Evolutionary conservation across 2,888 invertebrate genomes (phyloP).

Genomic region (Ligdia adustata): DNA sequence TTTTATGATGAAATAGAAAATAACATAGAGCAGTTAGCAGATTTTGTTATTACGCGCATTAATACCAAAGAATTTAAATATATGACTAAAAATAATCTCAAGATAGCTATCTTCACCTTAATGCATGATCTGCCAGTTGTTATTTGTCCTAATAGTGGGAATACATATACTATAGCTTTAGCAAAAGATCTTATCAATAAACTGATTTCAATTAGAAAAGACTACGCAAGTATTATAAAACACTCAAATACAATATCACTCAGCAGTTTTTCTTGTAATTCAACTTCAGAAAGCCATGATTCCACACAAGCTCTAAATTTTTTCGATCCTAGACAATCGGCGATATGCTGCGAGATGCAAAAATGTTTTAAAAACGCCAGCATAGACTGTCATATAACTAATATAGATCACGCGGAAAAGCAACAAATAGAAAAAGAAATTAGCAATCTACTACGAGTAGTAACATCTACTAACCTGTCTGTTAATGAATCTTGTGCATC

Average conservation of each 20-base stretch:
- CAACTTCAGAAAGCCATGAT: not conserved
- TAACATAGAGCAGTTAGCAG: conserved; percentile 14
- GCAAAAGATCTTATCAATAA: conserved; percentile 27
- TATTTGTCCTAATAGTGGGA: conserved; percentile 2
- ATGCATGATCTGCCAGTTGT: conserved; percentile 19
- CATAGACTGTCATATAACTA: conserved; percentile 5
- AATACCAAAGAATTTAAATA: conserved; percentile 13
- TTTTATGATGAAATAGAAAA: not conserved
- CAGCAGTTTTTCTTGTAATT: not conserved
- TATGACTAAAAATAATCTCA: conserved; percentile 7
- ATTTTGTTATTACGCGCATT: conserved; percentile 11
- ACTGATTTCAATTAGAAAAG: conserved; percentile 16
- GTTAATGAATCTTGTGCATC: too few relatives aligned
- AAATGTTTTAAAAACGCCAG: conserved; percentile 19
- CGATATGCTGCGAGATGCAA: conserved; percentile 12
- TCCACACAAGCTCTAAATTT: too few relatives aligned
- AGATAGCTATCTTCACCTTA: conserved; percentile 21
- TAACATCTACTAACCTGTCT: conserved; percentile 23
- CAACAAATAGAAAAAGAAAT: too few relatives aligned
- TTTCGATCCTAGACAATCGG: conserved; percentile 1
- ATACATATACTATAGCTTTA: conserved; percentile 7
- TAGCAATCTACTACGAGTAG: too few relatives aligned
- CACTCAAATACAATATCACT: not conserved
- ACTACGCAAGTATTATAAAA: not conserved
- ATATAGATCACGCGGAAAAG: conserved; percentile 18